Evolutionary conservation across 2,888 invertebrate species (phyloP), one percentile per base, ranked within the genome.

Genomic region (Oscheius sp.): DNA sequence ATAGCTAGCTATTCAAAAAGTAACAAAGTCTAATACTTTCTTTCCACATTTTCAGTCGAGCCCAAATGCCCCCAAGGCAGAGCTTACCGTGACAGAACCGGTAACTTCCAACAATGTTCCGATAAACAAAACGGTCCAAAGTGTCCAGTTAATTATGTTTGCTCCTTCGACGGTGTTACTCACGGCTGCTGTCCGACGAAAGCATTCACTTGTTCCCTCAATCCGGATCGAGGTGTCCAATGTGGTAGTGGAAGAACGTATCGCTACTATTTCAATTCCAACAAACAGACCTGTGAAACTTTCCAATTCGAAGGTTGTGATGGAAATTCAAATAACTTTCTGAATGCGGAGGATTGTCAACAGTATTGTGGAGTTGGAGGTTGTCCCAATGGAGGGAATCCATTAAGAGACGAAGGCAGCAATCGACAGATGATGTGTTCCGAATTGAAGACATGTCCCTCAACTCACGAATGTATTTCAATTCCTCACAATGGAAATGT

Each of bases 221-320:
- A 77, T 59, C 74, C 80, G 1, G 82, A 83, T 62, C 71, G 77
- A 32, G 84, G 84, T 26, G 77, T 82, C 6, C 78, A 80, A 45
- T 84, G 84, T 50, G 84, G 84, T 12, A 73, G 78, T 5, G 83
- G 83, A 24, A 41, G 57, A 28, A 75, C 75, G 3, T 81, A 75
- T 61, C 75, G 82, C 22, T 83, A 80, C 62, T 82, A 75, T 41
- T 83, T 81, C 71, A 81, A 83, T 67, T 68, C 83, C 6, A 73
- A 82, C 63, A 82, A 80, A 38, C 82, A 83, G 64, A 69, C 78
- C 2, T 83, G 83, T 59, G 81, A 82, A 38, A 77, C 77, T 1
- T 84, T 84, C 75, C 80, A 81, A 57, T 84, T 81, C 57, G 78
- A 80, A 49, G 84, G 83, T 2, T 84, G 84, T 50, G 82, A 84